Base-by-base conservation (phyloP, 1,140 invertebrate genomes). In the Lordiphosa mommai region DNA sequence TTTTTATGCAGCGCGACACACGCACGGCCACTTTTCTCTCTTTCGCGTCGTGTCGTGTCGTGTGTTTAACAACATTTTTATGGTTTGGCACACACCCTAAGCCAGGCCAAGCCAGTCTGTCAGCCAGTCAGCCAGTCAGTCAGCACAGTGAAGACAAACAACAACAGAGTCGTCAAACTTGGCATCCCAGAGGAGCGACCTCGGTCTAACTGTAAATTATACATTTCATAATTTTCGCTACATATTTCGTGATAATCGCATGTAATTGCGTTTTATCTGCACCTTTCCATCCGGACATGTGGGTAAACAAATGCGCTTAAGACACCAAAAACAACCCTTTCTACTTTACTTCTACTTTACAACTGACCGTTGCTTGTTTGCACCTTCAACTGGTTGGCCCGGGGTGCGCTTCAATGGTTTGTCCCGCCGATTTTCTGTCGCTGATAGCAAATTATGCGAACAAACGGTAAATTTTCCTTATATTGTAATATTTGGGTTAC, bases 221-320 rank as follows among this genome's bases (percentile, higher is more conserved):
- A 87, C 55, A 85, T 87, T 87, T 87, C 85, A 87, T 87, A 87
- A 87, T 87, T 87, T 87, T 85, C 52, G 79, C 72, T 67, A 86
- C 77, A 77, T 84, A 72, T 71, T 80, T 67, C 68, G 61, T 66
- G 86, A 88, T 88, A 88, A 88, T 87, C 86, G 86, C 86, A 87
- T 86, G 76, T 88, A 88, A 88, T 88, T 88, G 86, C 80, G 63
- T 63, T 87, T 88, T 88, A 88, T 88, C 86, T 88, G 65, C 86
- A 84, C 70, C 86, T 84, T 88, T 82, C 72, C 70, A 88, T 88
- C 86, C 86, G 73, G 72, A 86, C 84, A 85, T 86, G 74, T 84
- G 71, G 57, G 61, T 72, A 84, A 84, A 84, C 71, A 73, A 63
- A 72, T 52, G 60, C 67, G 63, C 67, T 70, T 66, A 61, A 61